Percentiles rank a stretch among this genome's conserved stretches.
These are phyloP conservation scores for Chelonus formosanus DNA, from an alignment of 2,888 invertebrate species.

Conservation along the genomic window DNA sequence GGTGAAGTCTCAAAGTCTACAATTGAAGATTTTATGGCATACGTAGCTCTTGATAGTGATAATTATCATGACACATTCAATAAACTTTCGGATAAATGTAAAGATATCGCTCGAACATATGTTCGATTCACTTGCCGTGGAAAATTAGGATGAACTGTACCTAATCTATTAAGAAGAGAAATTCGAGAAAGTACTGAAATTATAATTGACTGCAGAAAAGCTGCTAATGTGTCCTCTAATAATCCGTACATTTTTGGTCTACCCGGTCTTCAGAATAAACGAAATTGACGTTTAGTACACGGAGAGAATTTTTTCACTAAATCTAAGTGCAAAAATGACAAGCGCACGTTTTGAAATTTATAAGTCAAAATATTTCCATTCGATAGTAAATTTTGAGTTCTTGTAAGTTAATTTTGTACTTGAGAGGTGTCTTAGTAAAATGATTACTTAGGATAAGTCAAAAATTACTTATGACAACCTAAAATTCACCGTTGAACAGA, in stretches of 20 bases:
- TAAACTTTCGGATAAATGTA: constrained; percentile 7
- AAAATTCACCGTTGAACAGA: no score
- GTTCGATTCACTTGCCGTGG: constrained; percentile 4
- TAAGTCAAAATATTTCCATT: no score
- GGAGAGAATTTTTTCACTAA: no score
- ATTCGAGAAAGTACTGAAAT: background rate
- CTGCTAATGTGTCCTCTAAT: constrained; percentile 1
- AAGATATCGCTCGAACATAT: constrained; percentile 14
- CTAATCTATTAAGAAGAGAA: constrained; percentile 7
- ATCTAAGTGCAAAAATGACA: no score
- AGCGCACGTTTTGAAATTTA: no score
- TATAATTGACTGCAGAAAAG: constrained; percentile 5
- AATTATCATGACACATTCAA: constrained; percentile 8
- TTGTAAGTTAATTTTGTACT: no score
- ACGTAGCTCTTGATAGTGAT: background rate
- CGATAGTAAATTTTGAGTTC: no score
- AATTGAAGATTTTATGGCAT: constrained; percentile 13
- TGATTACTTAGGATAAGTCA: no score
- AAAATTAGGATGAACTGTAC: background rate
- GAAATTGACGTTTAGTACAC: background rate
- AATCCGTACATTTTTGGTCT: constrained; percentile 17
- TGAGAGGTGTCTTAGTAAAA: no score
- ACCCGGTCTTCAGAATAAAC: background rate
- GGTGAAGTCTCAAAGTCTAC: constrained; percentile 14
- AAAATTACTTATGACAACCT: no score